A percentile compares a stretch with the other conserved stretches of the same genome.
Conservation (phyloP, 2,888 invertebrate species). For the Pandemis corylana region DNA sequence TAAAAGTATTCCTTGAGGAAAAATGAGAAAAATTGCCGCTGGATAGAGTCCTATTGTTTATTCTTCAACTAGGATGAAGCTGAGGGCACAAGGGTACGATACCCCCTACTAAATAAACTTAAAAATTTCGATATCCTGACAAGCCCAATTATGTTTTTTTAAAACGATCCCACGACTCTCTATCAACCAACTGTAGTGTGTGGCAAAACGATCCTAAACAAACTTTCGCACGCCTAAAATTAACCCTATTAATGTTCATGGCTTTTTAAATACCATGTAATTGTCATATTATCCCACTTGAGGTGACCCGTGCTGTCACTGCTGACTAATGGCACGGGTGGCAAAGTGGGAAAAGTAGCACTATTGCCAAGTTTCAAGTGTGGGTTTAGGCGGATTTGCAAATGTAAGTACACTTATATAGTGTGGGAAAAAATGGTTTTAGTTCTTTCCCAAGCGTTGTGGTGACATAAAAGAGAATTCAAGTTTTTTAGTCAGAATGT, state of each 20-base stretch:
- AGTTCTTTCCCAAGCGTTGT: conserved; percentile 8
- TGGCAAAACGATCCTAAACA: conserved; percentile 37
- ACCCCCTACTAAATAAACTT: too few species aligned
- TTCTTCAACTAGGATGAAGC: too few species aligned
- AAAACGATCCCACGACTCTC: conserved; percentile 40
- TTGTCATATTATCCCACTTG: conserved; percentile 72
- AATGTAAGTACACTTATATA: conserved; percentile 1
- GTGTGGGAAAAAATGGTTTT: conserved; percentile 21
- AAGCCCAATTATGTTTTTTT: not conserved
- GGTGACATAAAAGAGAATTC: not conserved
- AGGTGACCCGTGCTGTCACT: conserved; percentile 65
- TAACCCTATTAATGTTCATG: conserved; percentile 55
- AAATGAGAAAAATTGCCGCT: too few species aligned
- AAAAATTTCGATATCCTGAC: not conserved
- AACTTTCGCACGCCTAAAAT: conserved; percentile 54
- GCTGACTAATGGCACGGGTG: conserved; percentile 51
- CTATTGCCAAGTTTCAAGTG: conserved; percentile 28
- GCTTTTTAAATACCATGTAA: conserved; percentile 63
- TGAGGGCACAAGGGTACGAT: too few species aligned
- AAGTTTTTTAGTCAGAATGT: not conserved
- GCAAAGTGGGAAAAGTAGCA: conserved; percentile 9
- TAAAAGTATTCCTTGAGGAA: too few species aligned
- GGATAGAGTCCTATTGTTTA: too few species aligned
- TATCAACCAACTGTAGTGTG: not conserved
- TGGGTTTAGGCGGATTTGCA: conserved; percentile 32